phyloP scores from a whole-genome alignment of 2,888 invertebrate species.

The Tolmerus cingulatus region DNA sequence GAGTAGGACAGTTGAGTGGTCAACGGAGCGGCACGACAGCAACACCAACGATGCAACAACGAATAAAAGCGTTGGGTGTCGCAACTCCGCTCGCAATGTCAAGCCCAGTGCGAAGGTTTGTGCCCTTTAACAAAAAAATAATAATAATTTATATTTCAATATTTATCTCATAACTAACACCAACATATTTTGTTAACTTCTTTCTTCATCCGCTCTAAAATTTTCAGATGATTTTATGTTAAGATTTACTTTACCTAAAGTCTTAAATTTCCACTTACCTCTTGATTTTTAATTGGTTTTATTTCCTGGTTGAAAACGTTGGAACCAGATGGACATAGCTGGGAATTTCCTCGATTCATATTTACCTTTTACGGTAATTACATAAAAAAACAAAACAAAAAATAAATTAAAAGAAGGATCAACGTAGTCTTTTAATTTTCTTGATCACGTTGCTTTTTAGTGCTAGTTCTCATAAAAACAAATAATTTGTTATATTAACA shows the following conservation, averaged over 20 bases:
- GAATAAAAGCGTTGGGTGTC: conserved; percentile 88
- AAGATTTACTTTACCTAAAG: conserved; percentile 40
- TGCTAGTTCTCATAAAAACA: not conserved
- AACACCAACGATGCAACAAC: conserved; percentile 88
- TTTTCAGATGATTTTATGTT: conserved; percentile 27
- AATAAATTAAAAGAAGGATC: not conserved
- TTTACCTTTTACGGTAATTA: conserved; percentile 54
- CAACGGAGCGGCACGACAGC: conserved; percentile 64
- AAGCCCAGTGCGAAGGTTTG: conserved; percentile 87
- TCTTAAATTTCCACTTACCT: conserved; percentile 43
- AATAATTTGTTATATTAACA: not conserved
- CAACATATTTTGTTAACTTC: conserved; percentile 23
- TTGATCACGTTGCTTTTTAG: conserved; percentile 16
- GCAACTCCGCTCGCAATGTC: conserved; percentile 87
- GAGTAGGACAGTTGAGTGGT: conserved; percentile 63
- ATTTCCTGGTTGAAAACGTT: conserved; percentile 45
- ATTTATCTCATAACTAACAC: not conserved
- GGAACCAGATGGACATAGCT: conserved; percentile 61
- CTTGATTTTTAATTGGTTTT: conserved; percentile 43
- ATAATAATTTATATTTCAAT: not conserved
- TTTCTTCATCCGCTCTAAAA: conserved; percentile 22
- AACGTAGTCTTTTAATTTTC: conserved; percentile 37
- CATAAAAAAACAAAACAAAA: not conserved
- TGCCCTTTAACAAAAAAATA: not conserved
- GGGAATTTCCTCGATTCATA: conserved; percentile 53